Conservation (phyloP, 1,140 invertebrate genomes). For the Habropoda laboriosa region DNA sequence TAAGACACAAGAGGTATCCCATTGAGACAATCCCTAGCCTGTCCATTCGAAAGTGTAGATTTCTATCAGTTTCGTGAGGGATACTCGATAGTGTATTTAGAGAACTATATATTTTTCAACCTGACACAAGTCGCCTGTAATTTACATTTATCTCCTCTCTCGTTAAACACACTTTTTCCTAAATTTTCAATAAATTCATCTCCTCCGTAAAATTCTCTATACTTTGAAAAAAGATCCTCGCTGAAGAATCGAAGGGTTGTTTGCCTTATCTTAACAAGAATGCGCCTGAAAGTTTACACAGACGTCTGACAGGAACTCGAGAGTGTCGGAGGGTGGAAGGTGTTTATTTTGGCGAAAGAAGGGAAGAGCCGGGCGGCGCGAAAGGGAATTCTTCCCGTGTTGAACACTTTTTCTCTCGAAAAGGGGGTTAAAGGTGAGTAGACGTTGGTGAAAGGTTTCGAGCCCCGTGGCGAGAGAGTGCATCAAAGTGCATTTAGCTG, state of each 20-base stretch:
- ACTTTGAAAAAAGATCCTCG: neutral
- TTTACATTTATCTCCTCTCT: neutral
- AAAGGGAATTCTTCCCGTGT: conserved; percentile 2
- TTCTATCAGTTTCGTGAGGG: conserved; percentile 29
- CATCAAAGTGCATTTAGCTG: neutral
- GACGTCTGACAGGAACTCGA: too few relatives aligned
- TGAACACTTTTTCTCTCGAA: neutral
- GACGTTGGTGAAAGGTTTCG: conserved; percentile 8
- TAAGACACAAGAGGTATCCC: neutral
- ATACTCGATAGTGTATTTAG: conserved; percentile 8
- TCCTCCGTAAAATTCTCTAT: neutral
- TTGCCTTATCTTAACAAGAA: too few relatives aligned
- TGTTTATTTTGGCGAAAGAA: conserved; percentile 5
- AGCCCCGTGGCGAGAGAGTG: neutral
- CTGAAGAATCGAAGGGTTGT: too few relatives aligned
- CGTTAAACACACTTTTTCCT: too few relatives aligned
- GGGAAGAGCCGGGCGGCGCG: neutral
- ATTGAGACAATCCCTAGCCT: conserved; percentile 13
- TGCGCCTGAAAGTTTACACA: too few relatives aligned
- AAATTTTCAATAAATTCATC: too few relatives aligned
- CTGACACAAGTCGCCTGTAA: neutral
- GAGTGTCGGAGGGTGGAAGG: conserved; percentile 7
- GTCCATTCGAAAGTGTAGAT: conserved; percentile 20
- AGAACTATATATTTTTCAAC: conserved; percentile 12
- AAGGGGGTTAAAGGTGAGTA: conserved; percentile 10